Evolutionary conservation across 2,797 vertebrate species (phyloP).

Genomic region (Synaphobranchus kaupii): DNA sequence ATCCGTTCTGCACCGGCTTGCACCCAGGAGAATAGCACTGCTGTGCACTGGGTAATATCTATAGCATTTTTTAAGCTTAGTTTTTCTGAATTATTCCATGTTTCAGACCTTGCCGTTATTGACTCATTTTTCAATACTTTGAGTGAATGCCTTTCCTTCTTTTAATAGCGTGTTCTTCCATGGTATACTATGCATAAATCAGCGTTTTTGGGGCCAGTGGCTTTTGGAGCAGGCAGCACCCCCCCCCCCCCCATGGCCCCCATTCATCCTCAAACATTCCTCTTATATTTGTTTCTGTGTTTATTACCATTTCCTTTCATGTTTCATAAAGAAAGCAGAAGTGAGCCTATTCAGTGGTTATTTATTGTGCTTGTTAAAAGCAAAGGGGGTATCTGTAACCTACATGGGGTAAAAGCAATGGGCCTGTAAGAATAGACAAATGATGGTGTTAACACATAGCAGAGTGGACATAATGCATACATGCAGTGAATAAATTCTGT

Average conservation of each 20-base stretch:
- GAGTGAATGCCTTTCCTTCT: neutral
- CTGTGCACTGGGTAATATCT: no score
- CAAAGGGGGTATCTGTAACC: neutral
- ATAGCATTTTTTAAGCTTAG: neutral
- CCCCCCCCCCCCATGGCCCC: neutral
- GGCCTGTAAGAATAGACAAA: neutral
- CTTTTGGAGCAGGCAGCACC: neutral
- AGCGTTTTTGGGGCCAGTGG: neutral
- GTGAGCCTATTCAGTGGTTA: neutral
- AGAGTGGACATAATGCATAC: neutral
- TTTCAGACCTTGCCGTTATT: neutral
- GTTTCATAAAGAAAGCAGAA: neutral
- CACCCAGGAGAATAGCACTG: no score
- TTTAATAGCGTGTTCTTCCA: neutral
- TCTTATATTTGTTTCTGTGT: neutral
- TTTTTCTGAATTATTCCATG: neutral
- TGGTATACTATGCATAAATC: neutral
- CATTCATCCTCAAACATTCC: neutral
- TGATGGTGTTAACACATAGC: neutral
- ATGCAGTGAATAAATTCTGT: neutral
- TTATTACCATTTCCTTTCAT: neutral
- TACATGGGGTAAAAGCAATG: neutral
- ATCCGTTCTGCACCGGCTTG: no score
- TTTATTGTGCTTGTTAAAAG: neutral
- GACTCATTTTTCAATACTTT: neutral